A percentile compares a stretch with the other conserved stretches of the same genome.
Conservation (phyloP, 2,797 vertebrate species). For the Rallus crepitans region DNA sequence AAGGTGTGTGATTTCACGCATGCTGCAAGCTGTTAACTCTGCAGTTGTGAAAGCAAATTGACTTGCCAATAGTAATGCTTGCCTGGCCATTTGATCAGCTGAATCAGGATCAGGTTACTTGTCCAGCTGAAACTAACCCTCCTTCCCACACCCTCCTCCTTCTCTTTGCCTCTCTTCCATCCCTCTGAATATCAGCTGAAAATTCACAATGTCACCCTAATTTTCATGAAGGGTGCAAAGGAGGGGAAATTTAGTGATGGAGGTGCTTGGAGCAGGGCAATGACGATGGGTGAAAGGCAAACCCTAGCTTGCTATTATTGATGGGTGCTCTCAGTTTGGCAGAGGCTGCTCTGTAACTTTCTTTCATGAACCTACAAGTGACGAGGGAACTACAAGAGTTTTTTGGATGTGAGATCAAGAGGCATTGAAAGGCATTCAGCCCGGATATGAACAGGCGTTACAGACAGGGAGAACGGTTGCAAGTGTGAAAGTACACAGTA, state of each 20-base stretch:
- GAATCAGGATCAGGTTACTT: not conserved
- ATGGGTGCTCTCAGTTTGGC: not conserved
- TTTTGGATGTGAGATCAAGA: not conserved
- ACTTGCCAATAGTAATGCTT: not conserved
- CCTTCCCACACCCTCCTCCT: not conserved
- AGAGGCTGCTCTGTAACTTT: not conserved
- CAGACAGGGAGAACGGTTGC: not conserved
- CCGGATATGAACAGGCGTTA: not conserved
- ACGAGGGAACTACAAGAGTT: not conserved
- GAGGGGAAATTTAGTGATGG: not conserved
- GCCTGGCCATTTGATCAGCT: not conserved
- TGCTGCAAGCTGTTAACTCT: not conserved
- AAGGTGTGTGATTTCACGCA: not conserved
- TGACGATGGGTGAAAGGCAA: not conserved
- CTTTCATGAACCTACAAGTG: not conserved
- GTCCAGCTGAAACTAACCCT: not conserved
- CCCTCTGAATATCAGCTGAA: not conserved
- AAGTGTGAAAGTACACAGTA: not conserved
- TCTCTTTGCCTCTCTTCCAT: not conserved
- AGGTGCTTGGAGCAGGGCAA: accelerated
- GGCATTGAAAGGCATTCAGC: not conserved
- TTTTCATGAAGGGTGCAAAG: not conserved
- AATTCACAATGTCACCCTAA: not conserved
- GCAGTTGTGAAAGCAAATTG: not conserved
- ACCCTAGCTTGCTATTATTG: accelerated